Evolutionary conservation across 2,113 vertebrate genomes (phyloP), one percentile per base, ranked within the genome.

Genomic region (Heterotis niloticus): DNA sequence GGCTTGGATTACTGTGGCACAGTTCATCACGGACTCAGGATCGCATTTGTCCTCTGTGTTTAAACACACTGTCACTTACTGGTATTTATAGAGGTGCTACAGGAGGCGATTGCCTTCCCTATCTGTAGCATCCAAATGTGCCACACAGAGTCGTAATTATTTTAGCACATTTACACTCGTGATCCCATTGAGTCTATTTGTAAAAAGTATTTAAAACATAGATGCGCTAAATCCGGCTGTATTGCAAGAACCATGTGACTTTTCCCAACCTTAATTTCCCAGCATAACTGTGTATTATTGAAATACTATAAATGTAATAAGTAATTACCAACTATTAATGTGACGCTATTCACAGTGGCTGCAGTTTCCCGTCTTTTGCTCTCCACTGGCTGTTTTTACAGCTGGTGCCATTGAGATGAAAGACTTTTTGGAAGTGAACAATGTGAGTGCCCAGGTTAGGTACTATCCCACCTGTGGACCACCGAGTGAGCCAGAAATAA

Each of bases 201-300:
- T 74, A 54, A 67, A 18, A 51, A 52, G 66, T 78, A 77, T 73
- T 51, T 85, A 79, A 86, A 81, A 79, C 81, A 77, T 81, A 60
- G 75, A 78, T 84, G 20, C 57, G 64, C 34, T 83, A 71, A 57
- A 71, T 75, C 20, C 51, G 18, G 62, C 81, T 54, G 78, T 76
- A 87, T 84, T 81, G 82, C 75, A 82, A 82, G 80, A 85, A 76
- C 79, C 79, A 81, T 83, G 57, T 80, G 79, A 85, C 84, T 79
- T 84, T 81, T 82, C 77, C 54, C 64, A 28, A 29, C 13, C 79
- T 83, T 83, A 67, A 14, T 29, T 86, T 72, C 80, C 85, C 87
- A 82, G 87, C 88, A n/a, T n/a, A n/a, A n/a, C 2, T 44, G 7
- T 44, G 10, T 71, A 20, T 71, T 51, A 71, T 9, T 51, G 54